Conservation (phyloP, 2,888 invertebrate genomes). For the Sipha maydis region DNA sequence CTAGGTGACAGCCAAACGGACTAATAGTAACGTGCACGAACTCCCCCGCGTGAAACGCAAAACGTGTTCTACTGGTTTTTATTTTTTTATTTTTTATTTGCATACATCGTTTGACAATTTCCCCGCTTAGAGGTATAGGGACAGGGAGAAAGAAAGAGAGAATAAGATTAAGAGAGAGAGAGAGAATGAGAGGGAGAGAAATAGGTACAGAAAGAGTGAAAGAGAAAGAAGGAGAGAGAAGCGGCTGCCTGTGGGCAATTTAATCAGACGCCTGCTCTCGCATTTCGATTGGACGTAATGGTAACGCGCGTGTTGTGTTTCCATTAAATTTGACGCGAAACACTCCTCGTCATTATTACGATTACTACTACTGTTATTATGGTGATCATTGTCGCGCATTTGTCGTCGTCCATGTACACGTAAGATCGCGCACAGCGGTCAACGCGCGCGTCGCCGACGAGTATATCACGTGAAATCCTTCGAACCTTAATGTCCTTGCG, state of each 20-base stretch:
- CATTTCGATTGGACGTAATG: constrained; percentile 5
- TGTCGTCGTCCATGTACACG: neutral
- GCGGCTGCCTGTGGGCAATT: neutral
- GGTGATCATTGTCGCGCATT: neutral
- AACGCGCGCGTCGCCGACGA: neutral
- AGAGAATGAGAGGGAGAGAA: no score
- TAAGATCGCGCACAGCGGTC: neutral
- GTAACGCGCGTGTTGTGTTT: neutral
- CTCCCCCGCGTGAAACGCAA: constrained; percentile 53
- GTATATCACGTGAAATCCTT: neutral
- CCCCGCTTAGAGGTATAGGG: neutral
- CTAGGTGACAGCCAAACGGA: constrained; percentile 23
- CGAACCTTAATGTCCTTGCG: neutral
- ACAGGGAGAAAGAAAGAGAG: no score
- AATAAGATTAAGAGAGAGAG: no score
- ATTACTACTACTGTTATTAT: neutral
- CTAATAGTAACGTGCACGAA: constrained; percentile 6
- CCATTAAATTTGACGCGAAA: neutral
- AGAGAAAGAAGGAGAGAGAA: no score
- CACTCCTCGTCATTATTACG: neutral
- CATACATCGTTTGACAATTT: constrained; percentile 43
- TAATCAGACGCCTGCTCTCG: neutral
- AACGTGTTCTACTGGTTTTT: constrained; percentile 58
- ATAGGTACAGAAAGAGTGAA: no score
- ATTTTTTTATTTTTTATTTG: constrained; percentile 3